A percentile compares a stretch with the other conserved stretches of the same genome.
phyloP scores from a whole-genome alignment of 2,888 invertebrate genomes.

The Baccha elongata region DNA sequence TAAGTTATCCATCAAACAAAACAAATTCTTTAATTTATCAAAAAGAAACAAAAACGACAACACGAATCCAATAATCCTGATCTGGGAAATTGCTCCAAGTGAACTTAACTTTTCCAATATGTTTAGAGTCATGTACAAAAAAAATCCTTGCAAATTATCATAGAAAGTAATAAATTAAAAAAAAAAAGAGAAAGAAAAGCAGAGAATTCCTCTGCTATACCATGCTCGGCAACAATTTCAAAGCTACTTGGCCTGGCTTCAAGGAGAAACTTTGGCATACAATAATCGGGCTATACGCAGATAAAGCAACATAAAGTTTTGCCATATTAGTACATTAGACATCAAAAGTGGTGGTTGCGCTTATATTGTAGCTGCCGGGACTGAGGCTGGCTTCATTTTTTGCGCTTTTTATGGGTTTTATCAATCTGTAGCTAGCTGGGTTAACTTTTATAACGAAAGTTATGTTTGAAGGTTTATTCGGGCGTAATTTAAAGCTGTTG shows the following conservation, averaged over 20 bases:
- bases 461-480: slow-evolving; percentile 27
- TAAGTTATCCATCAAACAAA: too few species aligned
- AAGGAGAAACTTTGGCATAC: slow-evolving; percentile 46
- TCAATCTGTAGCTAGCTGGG: slow-evolving; percentile 34
- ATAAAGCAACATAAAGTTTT: slow-evolving; percentile 57
- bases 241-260: slow-evolving; percentile 14
- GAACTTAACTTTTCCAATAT: slow-evolving; percentile 50
- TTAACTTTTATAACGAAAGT: slow-evolving; percentile 39
- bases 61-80: background rate
- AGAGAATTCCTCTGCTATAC: background rate
- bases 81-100: background rate
- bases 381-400: background rate
- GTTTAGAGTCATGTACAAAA: slow-evolving; percentile 7
- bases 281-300: slow-evolving; percentile 52
- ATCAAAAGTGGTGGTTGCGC: slow-evolving; percentile 35
- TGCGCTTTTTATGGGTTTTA: slow-evolving; percentile 37
- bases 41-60: slow-evolving; percentile 1
- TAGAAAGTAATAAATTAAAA: slow-evolving; percentile 46
- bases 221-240: slow-evolving; percentile 35
- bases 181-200: background rate
- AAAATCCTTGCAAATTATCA: slow-evolving; percentile 35
- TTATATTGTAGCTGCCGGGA: background rate
- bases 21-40: background rate
- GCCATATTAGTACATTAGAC: slow-evolving; percentile 55
- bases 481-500: slow-evolving; percentile 19